phyloP scores from a whole-genome alignment of 1,140 invertebrate species.

The Bombus pascuorum region DNA sequence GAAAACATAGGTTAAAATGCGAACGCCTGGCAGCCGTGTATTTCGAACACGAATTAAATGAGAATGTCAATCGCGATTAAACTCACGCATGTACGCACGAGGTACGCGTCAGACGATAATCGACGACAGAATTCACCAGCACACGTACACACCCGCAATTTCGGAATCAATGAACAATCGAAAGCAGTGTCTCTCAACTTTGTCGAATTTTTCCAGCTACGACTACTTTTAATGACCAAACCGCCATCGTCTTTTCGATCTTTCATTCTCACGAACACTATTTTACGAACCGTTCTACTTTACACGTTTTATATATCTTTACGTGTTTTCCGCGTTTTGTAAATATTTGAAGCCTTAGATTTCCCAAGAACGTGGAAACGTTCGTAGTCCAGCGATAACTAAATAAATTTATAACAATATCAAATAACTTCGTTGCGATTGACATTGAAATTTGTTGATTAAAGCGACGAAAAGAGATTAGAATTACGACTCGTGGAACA shows the following conservation, averaged over 20 bases:
- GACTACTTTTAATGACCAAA: too few relatives aligned
- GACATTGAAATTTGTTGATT: not conserved
- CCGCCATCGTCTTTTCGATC: too few relatives aligned
- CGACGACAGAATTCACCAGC: not conserved
- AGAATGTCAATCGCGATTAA: slow-evolving; percentile 21
- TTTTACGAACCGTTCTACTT: too few relatives aligned
- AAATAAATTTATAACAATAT: not conserved
- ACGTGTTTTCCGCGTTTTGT: too few relatives aligned
- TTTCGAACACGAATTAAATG: slow-evolving; percentile 5
- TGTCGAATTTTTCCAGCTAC: not conserved
- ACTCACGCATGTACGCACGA: not conserved
- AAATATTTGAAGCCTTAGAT: too few relatives aligned
- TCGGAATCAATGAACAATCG: not conserved
- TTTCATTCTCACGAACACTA: too few relatives aligned
- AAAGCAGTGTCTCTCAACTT: not conserved
- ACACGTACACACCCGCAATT: not conserved
- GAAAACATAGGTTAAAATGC: not conserved
- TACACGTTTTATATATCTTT: too few relatives aligned
- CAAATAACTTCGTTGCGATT: not conserved
- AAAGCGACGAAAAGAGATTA: too few relatives aligned
- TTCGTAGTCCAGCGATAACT: too few relatives aligned
- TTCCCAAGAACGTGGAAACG: too few relatives aligned
- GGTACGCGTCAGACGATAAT: not conserved
- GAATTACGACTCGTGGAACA: too few relatives aligned
- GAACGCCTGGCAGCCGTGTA: not conserved